Evolutionary conservation across 2,797 vertebrate genomes (phyloP).

Genomic region (Gobionotothen gibberifrons): DNA sequence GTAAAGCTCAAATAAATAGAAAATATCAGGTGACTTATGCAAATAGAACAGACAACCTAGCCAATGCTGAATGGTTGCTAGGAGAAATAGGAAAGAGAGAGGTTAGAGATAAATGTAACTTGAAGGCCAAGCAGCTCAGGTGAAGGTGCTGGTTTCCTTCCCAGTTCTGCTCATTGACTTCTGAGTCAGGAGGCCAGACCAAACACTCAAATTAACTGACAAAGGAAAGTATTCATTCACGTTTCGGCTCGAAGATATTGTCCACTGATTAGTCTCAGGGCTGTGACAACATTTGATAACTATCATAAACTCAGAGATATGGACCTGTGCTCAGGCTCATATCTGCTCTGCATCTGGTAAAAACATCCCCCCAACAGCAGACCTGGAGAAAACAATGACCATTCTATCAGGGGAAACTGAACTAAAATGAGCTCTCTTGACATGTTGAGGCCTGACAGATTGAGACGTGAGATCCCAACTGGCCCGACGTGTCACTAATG

Average conservation of each 20-base stretch:
- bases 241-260: slow-evolving; percentile 15
- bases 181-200: neutral
- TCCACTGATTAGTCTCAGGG: slow-evolving; percentile 3
- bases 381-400: slow-evolving; percentile 9
- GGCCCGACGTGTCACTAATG: neutral
- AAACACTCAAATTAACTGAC: neutral
- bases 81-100: neutral
- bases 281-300: neutral
- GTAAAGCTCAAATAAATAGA: too few species aligned
- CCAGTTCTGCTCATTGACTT: neutral
- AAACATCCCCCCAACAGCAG: slow-evolving; percentile 32
- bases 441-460: slow-evolving; percentile 27
- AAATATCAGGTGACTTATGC: too few species aligned
- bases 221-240: neutral
- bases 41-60: neutral
- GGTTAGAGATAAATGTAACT: neutral
- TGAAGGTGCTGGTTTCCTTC: neutral
- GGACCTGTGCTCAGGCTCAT: neutral
- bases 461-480: neutral
- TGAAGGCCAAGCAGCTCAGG: neutral
- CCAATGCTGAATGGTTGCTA: neutral
- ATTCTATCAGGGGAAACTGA: neutral
- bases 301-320: slow-evolving; percentile 14
- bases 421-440: slow-evolving; percentile 2
- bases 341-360: slow-evolving; percentile 19